Base-by-base conservation (phyloP, 2,797 vertebrate species). In the Peromyscus aztecus region DNA sequence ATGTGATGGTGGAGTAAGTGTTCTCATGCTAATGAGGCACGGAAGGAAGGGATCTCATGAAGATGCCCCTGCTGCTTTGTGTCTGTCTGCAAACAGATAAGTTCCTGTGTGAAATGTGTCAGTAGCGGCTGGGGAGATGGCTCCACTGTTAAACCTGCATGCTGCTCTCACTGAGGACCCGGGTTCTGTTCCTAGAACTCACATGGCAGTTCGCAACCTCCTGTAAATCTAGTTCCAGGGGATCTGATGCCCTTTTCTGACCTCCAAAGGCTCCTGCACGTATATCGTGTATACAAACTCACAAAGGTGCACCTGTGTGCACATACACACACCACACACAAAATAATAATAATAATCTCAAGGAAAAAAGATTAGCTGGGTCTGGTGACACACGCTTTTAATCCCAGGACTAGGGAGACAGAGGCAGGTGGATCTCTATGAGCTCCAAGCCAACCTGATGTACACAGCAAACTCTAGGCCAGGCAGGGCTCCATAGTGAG, bases 71-170 rank as follows among this genome's bases (percentile, higher is more conserved):
- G 4, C 55, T 69, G 43, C 37, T 95, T 91, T 91, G 83, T 94
- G 40, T 93, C 92, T 89, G 59, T 73, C 81, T 94, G 84, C 34
- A 92, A 88, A 77, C 67, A 12, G 13, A 24, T 96, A 84, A 88
- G 46, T 12, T 87, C 34, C 76, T 65, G 5, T 37, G 46, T 91
- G 34, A 84, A 90, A 81, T 71, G 91, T 90, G 34, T 82, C 40
- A 63, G 27, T 24, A 31, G 24, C 71, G 31, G 31, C 63, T 24
- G 31, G 31, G 31, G 31, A 49, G 31, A 67, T 34, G 34, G 31
- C 61, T 85, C 31, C 4, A 8, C 2, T 16, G 31, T 49, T 55
- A 34, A 52, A 21, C 34, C 31, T n/a, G 77, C 16, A 31, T 34
- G 11, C 7, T 19, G 16, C 4, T 78, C 29, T 67, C 61, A 85